Conservation (phyloP, 1,140 invertebrate species). For the Heliothis subflexa region DNA sequence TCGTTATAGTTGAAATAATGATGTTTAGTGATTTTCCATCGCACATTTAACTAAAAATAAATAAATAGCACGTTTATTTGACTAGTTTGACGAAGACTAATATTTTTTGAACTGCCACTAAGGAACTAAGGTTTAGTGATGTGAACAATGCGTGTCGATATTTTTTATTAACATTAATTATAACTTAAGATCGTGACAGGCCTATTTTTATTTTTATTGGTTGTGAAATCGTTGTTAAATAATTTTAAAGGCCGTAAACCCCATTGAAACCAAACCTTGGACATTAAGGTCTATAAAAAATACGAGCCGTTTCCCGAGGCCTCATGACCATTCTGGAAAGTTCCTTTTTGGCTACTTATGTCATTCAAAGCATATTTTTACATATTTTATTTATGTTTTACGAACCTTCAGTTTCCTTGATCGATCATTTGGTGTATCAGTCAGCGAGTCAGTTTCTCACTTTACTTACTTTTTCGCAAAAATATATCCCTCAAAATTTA, state of each 20-base stretch:
- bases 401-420: neutral
- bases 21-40: conserved; percentile 52
- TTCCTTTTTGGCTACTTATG: too few species aligned
- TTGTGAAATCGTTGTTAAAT: too few species aligned
- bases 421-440: too few species aligned
- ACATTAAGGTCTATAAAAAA: too few species aligned
- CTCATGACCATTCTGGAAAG: too few species aligned
- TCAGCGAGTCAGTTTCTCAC: neutral
- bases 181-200: neutral
- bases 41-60: conserved; percentile 35
- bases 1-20: conserved; percentile 50
- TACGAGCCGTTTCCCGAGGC: too few species aligned
- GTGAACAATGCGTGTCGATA: neutral
- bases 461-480: neutral
- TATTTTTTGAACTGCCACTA: conserved; percentile 19
- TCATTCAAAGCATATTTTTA: too few species aligned
- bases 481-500: neutral
- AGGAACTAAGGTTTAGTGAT: conserved; percentile 28
- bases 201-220: too few species aligned
- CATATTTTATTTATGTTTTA: too few species aligned
- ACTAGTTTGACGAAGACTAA: conserved; percentile 11
- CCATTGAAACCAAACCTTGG: too few species aligned
- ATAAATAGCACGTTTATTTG: conserved; percentile 33
- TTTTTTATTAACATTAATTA: neutral
- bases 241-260: too few species aligned